A percentile compares a stretch with the other conserved stretches of the same genome.
These are phyloP conservation scores for Caenorhabditis sp. DNA, from an alignment of 2,888 invertebrate genomes.

Conservation along the genomic window DNA sequence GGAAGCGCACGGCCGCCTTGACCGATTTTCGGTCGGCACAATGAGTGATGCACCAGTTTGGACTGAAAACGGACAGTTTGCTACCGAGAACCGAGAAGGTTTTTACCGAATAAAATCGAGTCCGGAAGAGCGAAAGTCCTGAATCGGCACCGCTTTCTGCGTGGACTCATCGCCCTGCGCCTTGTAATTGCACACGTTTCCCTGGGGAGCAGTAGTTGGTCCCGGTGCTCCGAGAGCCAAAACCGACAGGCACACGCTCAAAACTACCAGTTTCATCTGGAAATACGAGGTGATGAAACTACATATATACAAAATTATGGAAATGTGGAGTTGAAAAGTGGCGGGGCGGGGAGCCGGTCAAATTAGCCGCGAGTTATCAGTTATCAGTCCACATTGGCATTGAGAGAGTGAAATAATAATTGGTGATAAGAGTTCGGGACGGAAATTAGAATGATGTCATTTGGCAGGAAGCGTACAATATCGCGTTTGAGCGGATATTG, in stretches of 20 bases:
- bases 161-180: conserved; percentile 60
- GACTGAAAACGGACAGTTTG: conserved; percentile 20
- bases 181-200: conserved; percentile 54
- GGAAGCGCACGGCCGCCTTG: conserved; percentile 59
- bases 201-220: conserved; percentile 37
- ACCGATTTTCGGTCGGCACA: conserved; percentile 58
- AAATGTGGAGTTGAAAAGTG: no score
- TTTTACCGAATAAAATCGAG: conserved; percentile 54
- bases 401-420: no score
- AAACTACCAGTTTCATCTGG: conserved; percentile 1
- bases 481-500: no score
- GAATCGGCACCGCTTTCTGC: conserved; percentile 61
- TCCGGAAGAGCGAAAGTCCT: conserved; percentile 60
- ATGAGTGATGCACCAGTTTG: conserved; percentile 62
- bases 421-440: no score
- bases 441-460: no score
- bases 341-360: no score
- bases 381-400: no score
- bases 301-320: no score
- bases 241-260: not conserved
- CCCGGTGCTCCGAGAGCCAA: no score
- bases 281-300: no score
- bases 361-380: no score
- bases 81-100: not conserved
- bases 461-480: no score